These are phyloP conservation scores for Athetis lepigone DNA, from an alignment of 2,888 invertebrate species.

Conservation along the genomic window DNA sequence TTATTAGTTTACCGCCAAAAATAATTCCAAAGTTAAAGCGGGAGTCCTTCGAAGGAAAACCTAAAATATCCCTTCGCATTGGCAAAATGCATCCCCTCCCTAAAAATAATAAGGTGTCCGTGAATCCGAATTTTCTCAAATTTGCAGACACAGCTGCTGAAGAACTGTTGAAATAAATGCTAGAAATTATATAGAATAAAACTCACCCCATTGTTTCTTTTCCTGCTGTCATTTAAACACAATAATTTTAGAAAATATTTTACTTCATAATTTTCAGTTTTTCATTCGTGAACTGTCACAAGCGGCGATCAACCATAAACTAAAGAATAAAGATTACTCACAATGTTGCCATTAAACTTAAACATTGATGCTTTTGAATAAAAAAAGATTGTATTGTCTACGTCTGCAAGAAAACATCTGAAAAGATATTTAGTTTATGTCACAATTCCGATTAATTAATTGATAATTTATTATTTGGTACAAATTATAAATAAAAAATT, in stretches of 20 bases:
- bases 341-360: constrained; percentile 43
- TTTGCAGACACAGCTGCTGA: constrained; percentile 30
- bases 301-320: constrained; percentile 72
- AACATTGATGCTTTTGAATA: not conserved
- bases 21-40: constrained; percentile 34
- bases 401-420: not conserved
- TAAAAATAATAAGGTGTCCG: constrained; percentile 85
- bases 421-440: not conserved
- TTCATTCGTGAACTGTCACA: constrained; percentile 79
- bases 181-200: constrained; percentile 49
- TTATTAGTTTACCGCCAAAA: constrained; percentile 50
- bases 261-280: constrained; percentile 82
- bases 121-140: constrained; percentile 73
- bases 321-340: constrained; percentile 75
- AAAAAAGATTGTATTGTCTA: constrained; percentile 48
- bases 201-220: constrained; percentile 96
- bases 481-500: too few relatives aligned
- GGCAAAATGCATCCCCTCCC: constrained; percentile 90
- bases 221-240: constrained; percentile 94
- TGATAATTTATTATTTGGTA: too few relatives aligned
- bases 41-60: constrained; percentile 66
- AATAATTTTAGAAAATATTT: constrained; percentile 81
- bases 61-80: constrained; percentile 87
- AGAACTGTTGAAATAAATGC: constrained; percentile 46
- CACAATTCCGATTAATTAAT: too few relatives aligned